phyloP scores from a whole-genome alignment of 2,797 vertebrate species.

The Microctenopoma steveboyesi region DNA sequence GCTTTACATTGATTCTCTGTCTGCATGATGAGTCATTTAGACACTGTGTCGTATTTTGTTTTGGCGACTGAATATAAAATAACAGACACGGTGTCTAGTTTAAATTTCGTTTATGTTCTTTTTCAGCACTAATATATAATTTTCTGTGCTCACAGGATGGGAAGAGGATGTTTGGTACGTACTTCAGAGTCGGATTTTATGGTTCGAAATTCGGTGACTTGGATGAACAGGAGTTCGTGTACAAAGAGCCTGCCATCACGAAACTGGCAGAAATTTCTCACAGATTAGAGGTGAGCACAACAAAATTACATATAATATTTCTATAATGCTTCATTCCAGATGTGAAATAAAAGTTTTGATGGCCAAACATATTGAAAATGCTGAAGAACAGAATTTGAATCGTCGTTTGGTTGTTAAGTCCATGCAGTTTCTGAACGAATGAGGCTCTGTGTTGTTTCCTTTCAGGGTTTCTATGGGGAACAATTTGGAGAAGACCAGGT shows the following conservation, averaged over 20 bases:
- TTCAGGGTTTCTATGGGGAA: constrained; percentile 96
- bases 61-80: neutral
- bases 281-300: constrained; percentile 89
- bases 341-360: neutral
- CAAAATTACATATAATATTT: neutral
- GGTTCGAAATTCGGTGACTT: constrained; percentile 96
- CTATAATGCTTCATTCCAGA: neutral
- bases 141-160: constrained; percentile 84
- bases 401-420: neutral
- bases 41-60: neutral
- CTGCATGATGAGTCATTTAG: too few species aligned
- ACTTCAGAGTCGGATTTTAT: constrained; percentile 98
- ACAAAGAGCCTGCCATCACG: constrained; percentile 98
- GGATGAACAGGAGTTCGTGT: constrained; percentile 99
- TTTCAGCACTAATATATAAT: neutral
- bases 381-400: neutral
- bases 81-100: neutral
- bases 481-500: constrained; percentile 96
- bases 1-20: neutral
- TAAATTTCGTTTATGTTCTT: neutral
- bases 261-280: constrained; percentile 98
- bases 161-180: constrained; percentile 99
- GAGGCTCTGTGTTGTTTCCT: constrained; percentile 4
- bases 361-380: too few species aligned
- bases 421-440: neutral